These are phyloP conservation scores for Drosophila sproati DNA, from an alignment of 1,140 invertebrate genomes.

Conservation along the genomic window DNA sequence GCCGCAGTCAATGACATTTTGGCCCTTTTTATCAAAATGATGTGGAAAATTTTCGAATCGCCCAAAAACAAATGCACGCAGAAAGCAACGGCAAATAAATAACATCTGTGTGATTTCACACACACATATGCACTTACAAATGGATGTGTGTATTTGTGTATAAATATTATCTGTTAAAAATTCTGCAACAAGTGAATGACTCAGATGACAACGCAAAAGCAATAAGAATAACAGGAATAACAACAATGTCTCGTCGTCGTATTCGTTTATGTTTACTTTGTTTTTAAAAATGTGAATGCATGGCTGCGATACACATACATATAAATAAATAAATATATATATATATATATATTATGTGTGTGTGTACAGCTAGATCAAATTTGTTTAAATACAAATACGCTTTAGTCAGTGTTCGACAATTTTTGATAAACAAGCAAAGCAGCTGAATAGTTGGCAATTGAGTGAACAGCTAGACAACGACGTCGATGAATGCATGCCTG, in stretches of 20 bases:
- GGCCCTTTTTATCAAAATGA: conserved; percentile 16
- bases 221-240: conserved; percentile 58
- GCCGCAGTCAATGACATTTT: conserved; percentile 46
- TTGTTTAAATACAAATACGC: conserved; percentile 53
- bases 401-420: conserved; percentile 23
- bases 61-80: conserved; percentile 8
- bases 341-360: conserved; percentile 6
- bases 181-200: conserved; percentile 81
- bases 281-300: conserved; percentile 54
- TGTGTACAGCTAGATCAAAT: conserved; percentile 39
- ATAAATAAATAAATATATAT: conserved; percentile 22
- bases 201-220: conserved; percentile 53
- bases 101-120: conserved; percentile 42
- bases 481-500: conserved; percentile 9
- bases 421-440: conserved; percentile 59
- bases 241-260: conserved; percentile 24
- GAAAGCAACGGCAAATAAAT: conserved; percentile 40
- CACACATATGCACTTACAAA: neutral
- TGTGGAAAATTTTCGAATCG: conserved; percentile 22
- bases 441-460: conserved; percentile 55
- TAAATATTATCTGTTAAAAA: conserved; percentile 68
- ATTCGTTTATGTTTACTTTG: conserved; percentile 65
- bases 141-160: conserved; percentile 18
- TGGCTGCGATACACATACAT: conserved; percentile 22
- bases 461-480: conserved; percentile 20